A percentile compares a stretch with the other conserved stretches of the same genome.
phyloP scores from a whole-genome alignment of 2,113 vertebrate genomes.

The Montifringilla adamsi region DNA sequence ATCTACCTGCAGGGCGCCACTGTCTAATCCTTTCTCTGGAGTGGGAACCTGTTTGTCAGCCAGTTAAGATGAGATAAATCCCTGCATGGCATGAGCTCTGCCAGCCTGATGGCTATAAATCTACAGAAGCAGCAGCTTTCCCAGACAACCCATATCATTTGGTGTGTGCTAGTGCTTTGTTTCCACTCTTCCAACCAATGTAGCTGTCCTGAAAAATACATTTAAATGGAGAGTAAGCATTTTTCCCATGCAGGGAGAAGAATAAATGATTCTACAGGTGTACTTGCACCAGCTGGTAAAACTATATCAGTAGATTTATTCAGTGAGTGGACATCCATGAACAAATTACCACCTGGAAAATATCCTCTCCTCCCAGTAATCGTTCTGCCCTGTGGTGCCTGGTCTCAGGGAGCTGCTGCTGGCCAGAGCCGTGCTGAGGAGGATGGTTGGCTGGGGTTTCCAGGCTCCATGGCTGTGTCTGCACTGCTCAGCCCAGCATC shows the following conservation, averaged over 20 bases:
- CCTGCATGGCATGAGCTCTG: not conserved
- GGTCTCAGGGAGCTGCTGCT: not conserved
- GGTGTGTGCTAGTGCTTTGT: not conserved
- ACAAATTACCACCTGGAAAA: not conserved
- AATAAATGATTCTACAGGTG: constrained; percentile 9
- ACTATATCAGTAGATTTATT: not conserved
- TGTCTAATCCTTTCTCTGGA: not conserved
- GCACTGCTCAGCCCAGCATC: not conserved
- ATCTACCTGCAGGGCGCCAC: not conserved
- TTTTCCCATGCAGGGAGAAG: not conserved
- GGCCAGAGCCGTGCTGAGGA: rapidly evolving
- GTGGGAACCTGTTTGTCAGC: not conserved
- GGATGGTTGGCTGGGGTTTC: not conserved
- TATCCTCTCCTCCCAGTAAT: not conserved
- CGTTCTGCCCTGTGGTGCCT: rapidly evolving
- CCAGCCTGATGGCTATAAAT: not conserved
- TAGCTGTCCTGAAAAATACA: not conserved
- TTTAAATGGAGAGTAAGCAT: not conserved
- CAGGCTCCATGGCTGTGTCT: not conserved
- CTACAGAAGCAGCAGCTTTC: not conserved
- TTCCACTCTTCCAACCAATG: not conserved
- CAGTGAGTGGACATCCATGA: not conserved
- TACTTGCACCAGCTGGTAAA: constrained; percentile 36
- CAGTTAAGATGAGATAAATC: not conserved
- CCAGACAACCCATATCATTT: not conserved